Evolutionary conservation across 2,888 invertebrate species (phyloP), one percentile per base, ranked within the genome.

Genomic region (Lithophane ornitopus): DNA sequence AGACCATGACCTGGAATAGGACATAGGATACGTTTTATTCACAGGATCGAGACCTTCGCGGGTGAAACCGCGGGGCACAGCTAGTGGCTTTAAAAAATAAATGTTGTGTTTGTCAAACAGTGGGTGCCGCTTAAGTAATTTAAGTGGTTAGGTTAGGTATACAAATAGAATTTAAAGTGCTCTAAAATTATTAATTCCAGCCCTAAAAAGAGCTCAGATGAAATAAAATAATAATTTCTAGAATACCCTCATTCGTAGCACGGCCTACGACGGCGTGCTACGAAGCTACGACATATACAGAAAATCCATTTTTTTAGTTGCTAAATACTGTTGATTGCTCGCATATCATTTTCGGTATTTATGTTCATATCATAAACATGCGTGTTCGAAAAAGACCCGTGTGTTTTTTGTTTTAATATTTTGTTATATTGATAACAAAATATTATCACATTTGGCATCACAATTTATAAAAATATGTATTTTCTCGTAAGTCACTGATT

Each of bases 381-480:
- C 4, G 12, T 26, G 6, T 26, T 19, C 9, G 22, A 28, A 49
- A n/a, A 16, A 49, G 0, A 28, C 14, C 22, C 14, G 14, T 12
- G 28, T 49, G 49, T n/a, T 66, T 66, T 22, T 22, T 12, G 2
- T 46, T 28, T 46, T 26, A 63, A 44, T 41, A 16, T n/a, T 26
- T 44, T 44, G 8, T 19, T 22, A n/a, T n/a, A n/a, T n/a, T n/a
- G n/a, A n/a, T n/a, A n/a, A n/a, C n/a, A n/a, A n/a, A n/a, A n/a
- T n/a, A n/a, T n/a, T n/a, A n/a, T n/a, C n/a, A n/a, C n/a, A n/a
- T n/a, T n/a, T n/a, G n/a, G n/a, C n/a, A n/a, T n/a, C n/a, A n/a
- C 7, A 26, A 22, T 67, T 52, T 34, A 54, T 78, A 26, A 52
- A 66, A 77, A 49, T 34, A 78, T 0, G 11, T 22, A 28, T 46